Conservation (phyloP, 23 tunicate species). For the Halocynthia aurantium region DNA sequence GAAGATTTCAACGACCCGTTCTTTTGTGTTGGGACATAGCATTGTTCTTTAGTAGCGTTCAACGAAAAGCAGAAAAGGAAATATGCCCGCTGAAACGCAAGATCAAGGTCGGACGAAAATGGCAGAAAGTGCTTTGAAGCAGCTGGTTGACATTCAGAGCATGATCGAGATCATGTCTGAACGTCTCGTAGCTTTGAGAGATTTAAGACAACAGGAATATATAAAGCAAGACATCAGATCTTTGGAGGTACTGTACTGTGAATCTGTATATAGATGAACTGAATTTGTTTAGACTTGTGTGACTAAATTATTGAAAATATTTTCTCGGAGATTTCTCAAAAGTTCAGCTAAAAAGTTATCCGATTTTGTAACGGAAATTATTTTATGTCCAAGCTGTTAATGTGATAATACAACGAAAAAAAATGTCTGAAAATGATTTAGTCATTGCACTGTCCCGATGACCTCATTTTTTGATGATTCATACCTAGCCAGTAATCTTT, state of each 20-base stretch:
- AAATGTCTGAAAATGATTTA: too few relatives aligned
- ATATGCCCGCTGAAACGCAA: constrained; percentile 7
- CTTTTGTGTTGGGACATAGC: too few relatives aligned
- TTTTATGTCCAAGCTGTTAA: too few relatives aligned
- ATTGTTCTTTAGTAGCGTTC: too few relatives aligned
- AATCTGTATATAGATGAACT: neutral
- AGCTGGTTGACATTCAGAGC: constrained; percentile 39
- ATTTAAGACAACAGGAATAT: constrained; percentile 35
- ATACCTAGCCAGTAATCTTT: neutral
- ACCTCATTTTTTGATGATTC: neutral
- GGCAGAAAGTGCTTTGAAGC: constrained; percentile 26
- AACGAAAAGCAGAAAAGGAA: neutral
- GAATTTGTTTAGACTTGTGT: neutral
- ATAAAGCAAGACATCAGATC: constrained; percentile 43
- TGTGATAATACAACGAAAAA: too few relatives aligned
- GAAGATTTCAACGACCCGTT: too few relatives aligned
- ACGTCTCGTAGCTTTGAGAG: constrained; percentile 43
- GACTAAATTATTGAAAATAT: neutral
- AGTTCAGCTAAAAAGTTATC: neutral
- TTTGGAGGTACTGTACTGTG: constrained; percentile 23
- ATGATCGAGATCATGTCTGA: constrained; percentile 59
- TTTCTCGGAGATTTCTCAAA: neutral
- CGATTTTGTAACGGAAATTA: too few relatives aligned
- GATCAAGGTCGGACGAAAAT: neutral
- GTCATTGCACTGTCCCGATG: too few relatives aligned